These are phyloP conservation scores for Xestia xanthographa DNA, from an alignment of 2,888 invertebrate genomes.

Conservation along the genomic window DNA sequence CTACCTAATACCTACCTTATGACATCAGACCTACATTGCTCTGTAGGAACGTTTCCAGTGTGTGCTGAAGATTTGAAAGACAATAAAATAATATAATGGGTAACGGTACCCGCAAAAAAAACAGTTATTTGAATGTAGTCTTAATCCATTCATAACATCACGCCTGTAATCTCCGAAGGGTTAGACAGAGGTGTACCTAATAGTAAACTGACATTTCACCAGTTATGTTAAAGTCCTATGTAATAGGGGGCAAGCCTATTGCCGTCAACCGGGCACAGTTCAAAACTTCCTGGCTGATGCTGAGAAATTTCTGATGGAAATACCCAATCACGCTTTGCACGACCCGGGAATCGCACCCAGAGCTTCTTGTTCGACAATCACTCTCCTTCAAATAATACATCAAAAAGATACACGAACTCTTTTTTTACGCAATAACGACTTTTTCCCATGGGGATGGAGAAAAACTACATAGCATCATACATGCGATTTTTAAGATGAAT, in stretches of 20 bases:
- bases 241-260: no score
- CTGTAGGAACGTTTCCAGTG: not conserved
- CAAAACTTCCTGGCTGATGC: no score
- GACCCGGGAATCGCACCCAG: no score
- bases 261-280: no score
- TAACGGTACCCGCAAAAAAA: not conserved
- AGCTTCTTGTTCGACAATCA: no score
- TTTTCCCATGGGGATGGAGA: not conserved
- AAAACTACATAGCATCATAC: not conserved
- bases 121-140: not conserved
- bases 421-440: not conserved
- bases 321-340: no score
- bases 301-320: no score
- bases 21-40: not conserved
- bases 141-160: not conserved
- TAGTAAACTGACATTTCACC: no score
- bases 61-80: not conserved
- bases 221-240: no score
- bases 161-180: not conserved
- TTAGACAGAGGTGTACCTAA: no score
- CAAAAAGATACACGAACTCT: not conserved
- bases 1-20: not conserved
- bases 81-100: no score
- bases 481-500: no score
- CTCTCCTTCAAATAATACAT: not conserved